Conservation (phyloP, 2,888 invertebrate species). For the Agonopterix heracliana region DNA sequence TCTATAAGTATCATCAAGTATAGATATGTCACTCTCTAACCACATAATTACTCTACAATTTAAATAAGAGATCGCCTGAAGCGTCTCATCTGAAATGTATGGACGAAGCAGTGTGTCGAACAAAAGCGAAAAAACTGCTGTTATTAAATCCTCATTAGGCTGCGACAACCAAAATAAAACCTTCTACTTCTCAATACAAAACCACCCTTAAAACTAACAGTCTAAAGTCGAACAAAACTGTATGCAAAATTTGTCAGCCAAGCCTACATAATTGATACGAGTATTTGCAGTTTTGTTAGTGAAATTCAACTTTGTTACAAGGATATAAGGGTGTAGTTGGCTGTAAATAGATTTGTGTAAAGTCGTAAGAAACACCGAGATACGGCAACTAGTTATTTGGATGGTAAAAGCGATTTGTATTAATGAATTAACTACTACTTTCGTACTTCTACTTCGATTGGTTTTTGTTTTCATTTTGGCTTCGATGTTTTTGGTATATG, state of each 20-base stretch:
- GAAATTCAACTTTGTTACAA: background rate
- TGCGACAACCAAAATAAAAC: conserved; percentile 34
- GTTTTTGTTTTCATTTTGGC: conserved; percentile 1
- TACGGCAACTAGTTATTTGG: conserved; percentile 29
- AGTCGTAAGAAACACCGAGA: conserved; percentile 3
- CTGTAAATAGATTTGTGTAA: conserved; percentile 6
- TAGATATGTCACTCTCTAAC: background rate
- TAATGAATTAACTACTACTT: conserved; percentile 44
- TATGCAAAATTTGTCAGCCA: conserved; percentile 10
- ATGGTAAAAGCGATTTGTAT: conserved; percentile 32
- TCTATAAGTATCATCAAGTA: too few relatives aligned
- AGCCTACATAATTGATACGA: conserved; percentile 22
- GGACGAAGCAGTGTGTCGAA: conserved; percentile 40
- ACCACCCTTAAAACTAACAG: conserved; percentile 8
- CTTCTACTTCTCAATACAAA: conserved; percentile 8
- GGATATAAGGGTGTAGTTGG: conserved; percentile 3
- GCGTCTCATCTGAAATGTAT: conserved; percentile 47
- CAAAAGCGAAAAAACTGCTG: conserved; percentile 42
- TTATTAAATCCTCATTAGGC: conserved; percentile 67
- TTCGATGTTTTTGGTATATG: background rate
- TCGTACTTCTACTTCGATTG: conserved; percentile 20
- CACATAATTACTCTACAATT: conserved; percentile 28
- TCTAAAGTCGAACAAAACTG: conserved; percentile 10
- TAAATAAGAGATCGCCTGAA: conserved; percentile 53
- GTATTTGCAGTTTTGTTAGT: conserved; percentile 13